Conservation (phyloP, 2,797 vertebrate species). For the Acanthurus tractus region DNA sequence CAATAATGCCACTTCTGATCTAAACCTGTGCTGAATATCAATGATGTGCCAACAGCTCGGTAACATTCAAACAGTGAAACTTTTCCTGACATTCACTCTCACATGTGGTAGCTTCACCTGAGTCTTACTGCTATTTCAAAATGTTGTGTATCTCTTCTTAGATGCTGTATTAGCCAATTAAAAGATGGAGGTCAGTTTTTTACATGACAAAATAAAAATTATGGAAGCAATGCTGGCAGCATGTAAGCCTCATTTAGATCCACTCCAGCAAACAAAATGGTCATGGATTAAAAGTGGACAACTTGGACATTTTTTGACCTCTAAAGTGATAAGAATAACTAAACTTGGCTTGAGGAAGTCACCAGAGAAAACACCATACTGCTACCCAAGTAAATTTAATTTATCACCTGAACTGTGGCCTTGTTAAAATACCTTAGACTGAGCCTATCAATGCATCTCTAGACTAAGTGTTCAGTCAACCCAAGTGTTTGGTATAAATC, state of each 20-base stretch:
- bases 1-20: constrained; percentile 67
- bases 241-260: not conserved
- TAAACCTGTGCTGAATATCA: constrained; percentile 69
- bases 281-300: not conserved
- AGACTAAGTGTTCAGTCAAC: not conserved
- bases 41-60: constrained; percentile 58
- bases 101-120: not conserved
- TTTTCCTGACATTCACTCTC: constrained; percentile 34
- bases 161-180: constrained; percentile 1
- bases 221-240: not conserved
- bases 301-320: not conserved
- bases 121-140: not conserved
- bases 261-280: not conserved
- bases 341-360: not conserved
- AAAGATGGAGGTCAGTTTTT: not conserved
- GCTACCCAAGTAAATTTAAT: not conserved
- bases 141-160: not conserved
- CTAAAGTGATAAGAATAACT: not conserved
- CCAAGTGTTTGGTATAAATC: no score
- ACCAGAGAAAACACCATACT: not conserved
- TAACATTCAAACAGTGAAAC: constrained; percentile 54
- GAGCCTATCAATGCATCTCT: not conserved
- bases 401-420: not conserved
- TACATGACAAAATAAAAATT: not conserved
- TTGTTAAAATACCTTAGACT: not conserved